These are phyloP conservation scores for Megaptera novaeangliae DNA, from an alignment of 2,113 vertebrate genomes.

Conservation along the genomic window DNA sequence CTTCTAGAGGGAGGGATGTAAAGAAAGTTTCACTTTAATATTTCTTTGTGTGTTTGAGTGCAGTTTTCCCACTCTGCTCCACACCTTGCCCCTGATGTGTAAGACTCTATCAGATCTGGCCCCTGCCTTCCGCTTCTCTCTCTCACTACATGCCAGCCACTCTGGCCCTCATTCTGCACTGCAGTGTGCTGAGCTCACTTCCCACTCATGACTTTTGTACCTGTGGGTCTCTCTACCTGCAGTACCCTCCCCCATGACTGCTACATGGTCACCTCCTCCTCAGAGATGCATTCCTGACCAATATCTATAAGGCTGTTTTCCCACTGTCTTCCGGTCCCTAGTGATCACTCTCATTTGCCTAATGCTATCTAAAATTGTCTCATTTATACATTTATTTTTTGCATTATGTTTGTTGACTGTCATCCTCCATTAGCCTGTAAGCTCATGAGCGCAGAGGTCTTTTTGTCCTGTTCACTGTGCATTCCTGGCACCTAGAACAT, in stretches of 20 bases:
- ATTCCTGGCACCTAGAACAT: neutral
- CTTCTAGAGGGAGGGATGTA: neutral
- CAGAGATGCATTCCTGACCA: neutral
- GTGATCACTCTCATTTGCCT: neutral
- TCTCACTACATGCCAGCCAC: neutral
- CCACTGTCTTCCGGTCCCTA: neutral
- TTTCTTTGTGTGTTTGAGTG: neutral
- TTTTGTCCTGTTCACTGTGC: neutral
- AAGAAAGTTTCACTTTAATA: neutral
- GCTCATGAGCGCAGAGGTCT: neutral
- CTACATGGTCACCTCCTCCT: no score
- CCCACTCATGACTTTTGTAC: neutral
- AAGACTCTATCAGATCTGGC: neutral
- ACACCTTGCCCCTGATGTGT: neutral
- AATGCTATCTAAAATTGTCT: neutral
- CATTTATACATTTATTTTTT: neutral
- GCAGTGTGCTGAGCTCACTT: neutral
- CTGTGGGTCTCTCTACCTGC: neutral
- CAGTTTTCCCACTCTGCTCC: no score
- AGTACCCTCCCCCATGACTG: neutral
- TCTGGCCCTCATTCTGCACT: neutral
- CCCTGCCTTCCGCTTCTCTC: neutral
- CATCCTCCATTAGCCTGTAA: neutral
- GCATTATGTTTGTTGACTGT: neutral
- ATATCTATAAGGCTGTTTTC: fast-evolving